Percentiles rank a stretch among this genome's conserved stretches.
phyloP scores from a whole-genome alignment of 2,888 invertebrate species.

The Sarcophaga rosellei region DNA sequence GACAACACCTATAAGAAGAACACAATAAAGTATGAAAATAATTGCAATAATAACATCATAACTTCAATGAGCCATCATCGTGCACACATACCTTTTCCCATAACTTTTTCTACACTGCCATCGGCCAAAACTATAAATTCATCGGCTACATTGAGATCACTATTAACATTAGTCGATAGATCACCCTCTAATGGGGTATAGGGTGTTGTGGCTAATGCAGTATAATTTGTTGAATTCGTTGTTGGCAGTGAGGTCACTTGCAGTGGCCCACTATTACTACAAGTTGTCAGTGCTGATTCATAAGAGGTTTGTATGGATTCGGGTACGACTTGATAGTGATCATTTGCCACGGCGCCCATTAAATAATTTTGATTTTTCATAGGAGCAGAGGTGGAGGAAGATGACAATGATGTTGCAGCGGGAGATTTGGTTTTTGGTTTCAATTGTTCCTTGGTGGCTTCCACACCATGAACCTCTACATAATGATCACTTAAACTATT shows the following conservation, averaged over 20 bases:
- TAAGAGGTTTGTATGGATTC: conserved; percentile 29
- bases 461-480: conserved; percentile 69
- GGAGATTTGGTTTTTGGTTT: conserved; percentile 67
- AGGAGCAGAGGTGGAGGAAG: not conserved
- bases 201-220: conserved; percentile 21
- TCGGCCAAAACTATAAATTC: conserved; percentile 77
- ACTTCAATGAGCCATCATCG: not conserved
- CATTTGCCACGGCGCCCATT: conserved; percentile 36
- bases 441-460: conserved; percentile 68
- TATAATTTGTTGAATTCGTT: conserved; percentile 16
- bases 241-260: conserved; percentile 37
- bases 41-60: conserved; percentile 3
- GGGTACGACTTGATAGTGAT: conserved; percentile 47
- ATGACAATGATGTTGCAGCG: not conserved
- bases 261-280: not conserved
- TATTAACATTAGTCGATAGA: conserved; percentile 51
- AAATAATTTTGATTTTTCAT: not conserved
- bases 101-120: conserved; percentile 75
- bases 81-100: conserved; percentile 69
- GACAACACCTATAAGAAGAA: conserved; percentile 72
- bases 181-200: conserved; percentile 41
- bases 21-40: not conserved
- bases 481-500: conserved; percentile 73
- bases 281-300: conserved; percentile 21
- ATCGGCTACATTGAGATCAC: conserved; percentile 73